Percentiles rank a stretch among this genome's conserved stretches.
These are phyloP conservation scores for Luehdorfia chinensis DNA, from an alignment of 1,140 invertebrate genomes.

Conservation along the genomic window DNA sequence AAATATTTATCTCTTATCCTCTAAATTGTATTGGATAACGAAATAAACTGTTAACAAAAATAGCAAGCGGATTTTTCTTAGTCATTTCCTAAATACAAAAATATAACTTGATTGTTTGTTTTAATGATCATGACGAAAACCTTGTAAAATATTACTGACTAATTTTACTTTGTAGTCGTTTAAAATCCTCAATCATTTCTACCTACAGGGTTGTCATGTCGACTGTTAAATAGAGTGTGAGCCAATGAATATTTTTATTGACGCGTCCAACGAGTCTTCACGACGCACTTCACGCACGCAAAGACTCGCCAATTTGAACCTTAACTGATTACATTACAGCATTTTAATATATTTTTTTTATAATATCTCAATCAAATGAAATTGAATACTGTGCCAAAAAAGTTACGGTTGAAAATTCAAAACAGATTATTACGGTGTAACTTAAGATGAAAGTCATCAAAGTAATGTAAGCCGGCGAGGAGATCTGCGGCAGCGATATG, in stretches of 20 bases:
- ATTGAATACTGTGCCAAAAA: not conserved
- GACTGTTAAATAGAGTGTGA: conserved; percentile 67
- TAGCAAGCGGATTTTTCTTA: no score
- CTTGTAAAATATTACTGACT: no score
- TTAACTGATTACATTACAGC: conserved; percentile 16
- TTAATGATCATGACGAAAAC: no score
- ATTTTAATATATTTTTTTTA: not conserved
- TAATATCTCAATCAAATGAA: not conserved
- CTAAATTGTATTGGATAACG: no score
- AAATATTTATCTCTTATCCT: no score
- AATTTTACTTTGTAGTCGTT: no score
- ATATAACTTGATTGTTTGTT: no score
- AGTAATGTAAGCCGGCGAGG: conserved; percentile 50
- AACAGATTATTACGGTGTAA: conserved; percentile 21
- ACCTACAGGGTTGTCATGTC: no score
- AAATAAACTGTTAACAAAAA: no score
- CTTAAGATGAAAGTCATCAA: conserved; percentile 52
- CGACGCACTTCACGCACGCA: conserved; percentile 29
- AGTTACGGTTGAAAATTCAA: conserved; percentile 35
- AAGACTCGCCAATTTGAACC: conserved; percentile 28
- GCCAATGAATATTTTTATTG: conserved; percentile 75
- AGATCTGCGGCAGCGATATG: conserved; percentile 61
- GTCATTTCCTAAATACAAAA: no score
- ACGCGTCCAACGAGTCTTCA: conserved; percentile 49
- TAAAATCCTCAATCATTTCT: no score